Evolutionary conservation across 2,113 vertebrate genomes (phyloP), one percentile per base, ranked within the genome.

Genomic region (Thalassoma bifasciatum): DNA sequence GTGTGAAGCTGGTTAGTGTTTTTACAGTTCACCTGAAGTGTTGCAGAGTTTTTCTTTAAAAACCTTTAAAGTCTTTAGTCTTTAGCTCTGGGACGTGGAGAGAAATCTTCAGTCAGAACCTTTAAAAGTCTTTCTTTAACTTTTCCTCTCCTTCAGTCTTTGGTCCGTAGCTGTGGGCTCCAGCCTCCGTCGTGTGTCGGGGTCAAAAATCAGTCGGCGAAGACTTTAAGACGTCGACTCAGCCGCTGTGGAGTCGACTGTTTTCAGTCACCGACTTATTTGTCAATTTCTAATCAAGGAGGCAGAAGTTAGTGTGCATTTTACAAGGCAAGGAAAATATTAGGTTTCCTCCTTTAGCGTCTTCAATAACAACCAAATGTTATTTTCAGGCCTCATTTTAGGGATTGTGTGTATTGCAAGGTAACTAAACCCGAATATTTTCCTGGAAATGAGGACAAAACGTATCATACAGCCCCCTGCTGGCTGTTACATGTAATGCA

Each of bases 11-110:
- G 42, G 21, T 64, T 49, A 14, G 75, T 62, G 58, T 34, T 26
- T 47, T 75, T 76, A 77, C 83, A 88, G 81, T 75, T 81, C 65
- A 5, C 14, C 70, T 75, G 19, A 72, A 59, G 59, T 70, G 60
- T 56, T 59, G 77, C 40, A 21, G 17, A 63, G 1, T 5, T 24
- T 46, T 21, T 67, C n/a, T 17, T 44, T 22, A 8, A 5, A 38
- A 5, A 7, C 37, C 17, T 42, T 44, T 44, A 23, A 57, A 14
- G 16, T 30, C 5, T 16, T 46, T 44, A 6, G 36, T 3, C 5
- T 50, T 64, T 10, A 34, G 9, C 6, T 37, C n/a, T 26, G 30
- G n/a, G 10, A 2, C 16, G 26, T 30, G 1, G 10, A 17, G 17
- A n/a, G 19, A 26, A 21, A n/a, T n/a, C n/a, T n/a, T n/a, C n/a